Base-by-base conservation (phyloP, 2,113 vertebrate species). In the Agapornis roseicollis region DNA sequence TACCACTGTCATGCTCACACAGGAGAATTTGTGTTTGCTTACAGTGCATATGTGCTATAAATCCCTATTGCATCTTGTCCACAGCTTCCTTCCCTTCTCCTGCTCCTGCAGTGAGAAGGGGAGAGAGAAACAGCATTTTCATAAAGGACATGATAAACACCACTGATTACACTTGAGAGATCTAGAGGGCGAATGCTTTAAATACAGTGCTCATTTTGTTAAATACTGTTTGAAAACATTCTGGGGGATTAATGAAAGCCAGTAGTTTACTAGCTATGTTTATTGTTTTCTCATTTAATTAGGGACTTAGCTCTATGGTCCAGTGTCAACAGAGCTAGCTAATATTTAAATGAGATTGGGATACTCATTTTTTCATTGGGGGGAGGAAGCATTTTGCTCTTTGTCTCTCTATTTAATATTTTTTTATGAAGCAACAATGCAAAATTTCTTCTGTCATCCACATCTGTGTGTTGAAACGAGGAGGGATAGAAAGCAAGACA, bases 211-310 rank as follows among this genome's bases (percentile, higher is more conserved):
- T 96, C 55, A 35, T 94, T 94, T 95, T 93, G 58, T 83, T 77
- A 85, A 79, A 58, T n/a, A 28, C 17, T 80, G 20, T 78, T 80
- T 84, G 81, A 85, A 95, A 78, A 80, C 37, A 63, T 88, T 90
- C 74, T 88, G 63, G 65, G 44, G 76, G 65, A 81, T 85, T 91
- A 93, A 85, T 88, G 80, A 73, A 88, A 96, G 69, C 55, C 56
- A 83, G 37, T 63, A n/a, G 35, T 73, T 94, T 94, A 80, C 64
- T 90, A 35, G 37, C 33, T 95, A 44, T 58, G 55, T 72, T 93
- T 94, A 73, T 78, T 91, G 79, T 82, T 93, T 95, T 94, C 82
- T 88, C 68, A 68, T 83, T 90, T 96, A 85, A 85, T 96, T 95
- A 66, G 64, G 35, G 71, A 53, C 20, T 85, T 85, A 88, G 50